Conservation (phyloP, 2,888 invertebrate genomes). For the Eupithecia inturbata region DNA sequence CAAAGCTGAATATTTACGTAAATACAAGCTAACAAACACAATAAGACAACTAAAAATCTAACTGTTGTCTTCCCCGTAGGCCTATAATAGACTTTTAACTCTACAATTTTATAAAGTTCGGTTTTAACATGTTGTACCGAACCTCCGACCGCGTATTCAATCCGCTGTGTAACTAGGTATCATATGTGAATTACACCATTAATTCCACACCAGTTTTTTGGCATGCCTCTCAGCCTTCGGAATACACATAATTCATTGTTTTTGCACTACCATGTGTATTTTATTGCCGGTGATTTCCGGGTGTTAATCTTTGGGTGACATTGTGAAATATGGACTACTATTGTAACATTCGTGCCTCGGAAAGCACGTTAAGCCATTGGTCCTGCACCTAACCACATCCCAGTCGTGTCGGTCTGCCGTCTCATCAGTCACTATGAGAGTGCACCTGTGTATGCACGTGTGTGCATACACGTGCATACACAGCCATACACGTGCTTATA, state of each 20-base stretch:
- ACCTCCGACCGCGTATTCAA: background rate
- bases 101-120: background rate
- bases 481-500: too few relatives aligned
- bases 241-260: constrained; percentile 5
- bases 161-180: background rate
- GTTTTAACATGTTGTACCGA: background rate
- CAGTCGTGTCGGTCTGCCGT: too few relatives aligned
- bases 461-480: too few relatives aligned
- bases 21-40: background rate
- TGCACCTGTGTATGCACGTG: too few relatives aligned
- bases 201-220: background rate
- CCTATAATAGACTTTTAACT: background rate
- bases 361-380: too few relatives aligned
- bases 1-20: too few relatives aligned
- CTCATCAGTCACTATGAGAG: too few relatives aligned
- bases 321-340: background rate
- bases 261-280: constrained; percentile 9
- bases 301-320: background rate
- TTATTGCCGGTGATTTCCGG: constrained; percentile 2
- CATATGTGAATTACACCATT: constrained; percentile 5
- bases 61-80: background rate
- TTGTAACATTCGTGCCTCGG: background rate
- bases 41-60: background rate
- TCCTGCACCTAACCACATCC: too few relatives aligned
- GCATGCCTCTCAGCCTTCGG: constrained; percentile 17